Conservation (phyloP, 2,797 vertebrate species). For the Pampus argenteus region DNA sequence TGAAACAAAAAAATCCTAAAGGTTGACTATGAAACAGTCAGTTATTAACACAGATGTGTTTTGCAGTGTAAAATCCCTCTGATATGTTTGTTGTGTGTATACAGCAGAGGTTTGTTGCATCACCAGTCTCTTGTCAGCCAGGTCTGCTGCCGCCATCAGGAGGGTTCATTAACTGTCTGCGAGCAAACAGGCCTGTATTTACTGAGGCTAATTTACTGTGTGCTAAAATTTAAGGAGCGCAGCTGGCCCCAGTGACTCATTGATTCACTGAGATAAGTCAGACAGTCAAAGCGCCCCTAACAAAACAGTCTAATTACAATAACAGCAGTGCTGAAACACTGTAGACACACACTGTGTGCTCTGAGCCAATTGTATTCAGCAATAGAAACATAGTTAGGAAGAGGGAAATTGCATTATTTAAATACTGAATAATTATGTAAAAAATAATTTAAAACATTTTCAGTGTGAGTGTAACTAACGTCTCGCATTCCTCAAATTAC, state of each 20-base stretch:
- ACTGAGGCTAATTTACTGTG: constrained; percentile 48
- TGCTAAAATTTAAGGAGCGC: constrained; percentile 27
- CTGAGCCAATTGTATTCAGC: constrained; percentile 1
- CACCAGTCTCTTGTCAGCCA: background rate
- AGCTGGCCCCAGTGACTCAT: constrained; percentile 17
- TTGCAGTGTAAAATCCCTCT: background rate
- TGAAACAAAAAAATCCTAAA: background rate
- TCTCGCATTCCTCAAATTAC: background rate
- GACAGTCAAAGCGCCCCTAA: constrained; percentile 17
- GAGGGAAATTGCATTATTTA: background rate
- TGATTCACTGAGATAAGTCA: constrained; percentile 13
- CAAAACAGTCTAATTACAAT: constrained; percentile 31
- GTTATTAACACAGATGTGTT: background rate
- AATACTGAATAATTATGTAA: background rate
- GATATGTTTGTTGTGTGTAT: background rate
- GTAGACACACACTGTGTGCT: constrained; percentile 5
- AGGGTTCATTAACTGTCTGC: constrained; percentile 44
- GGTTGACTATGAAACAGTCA: background rate
- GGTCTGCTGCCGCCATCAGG: constrained; percentile 17
- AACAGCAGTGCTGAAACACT: constrained; percentile 20
- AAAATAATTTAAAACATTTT: background rate
- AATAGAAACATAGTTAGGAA: background rate
- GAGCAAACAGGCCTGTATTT: constrained; percentile 49
- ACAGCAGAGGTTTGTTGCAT: background rate
- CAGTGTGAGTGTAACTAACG: background rate